These are phyloP conservation scores for Numida meleagris DNA, from an alignment of 2,113 vertebrate species.

Conservation along the genomic window DNA sequence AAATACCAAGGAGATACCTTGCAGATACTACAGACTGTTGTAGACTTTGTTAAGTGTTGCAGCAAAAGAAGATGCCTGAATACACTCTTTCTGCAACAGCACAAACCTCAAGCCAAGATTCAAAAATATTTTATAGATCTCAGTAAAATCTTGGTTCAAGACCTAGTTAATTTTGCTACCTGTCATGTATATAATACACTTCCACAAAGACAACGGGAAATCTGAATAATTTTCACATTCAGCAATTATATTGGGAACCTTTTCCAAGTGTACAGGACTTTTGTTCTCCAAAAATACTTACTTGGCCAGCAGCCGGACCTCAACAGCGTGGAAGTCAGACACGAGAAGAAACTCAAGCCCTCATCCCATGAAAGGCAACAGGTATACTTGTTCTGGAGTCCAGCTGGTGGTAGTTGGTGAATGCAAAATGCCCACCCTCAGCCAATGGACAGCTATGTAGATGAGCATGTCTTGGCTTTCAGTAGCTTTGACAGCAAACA, in stretches of 20 bases:
- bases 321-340: background rate
- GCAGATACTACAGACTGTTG: background rate
- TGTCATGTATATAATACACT: background rate
- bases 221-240: background rate
- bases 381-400: background rate
- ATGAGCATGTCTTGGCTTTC: background rate
- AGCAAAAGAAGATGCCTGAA: background rate
- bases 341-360: background rate
- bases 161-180: background rate
- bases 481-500: background rate
- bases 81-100: background rate
- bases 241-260: background rate
- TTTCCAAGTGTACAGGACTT: background rate
- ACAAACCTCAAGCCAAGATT: background rate
- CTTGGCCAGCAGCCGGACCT: background rate
- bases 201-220: background rate
- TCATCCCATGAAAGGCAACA: background rate
- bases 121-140: background rate
- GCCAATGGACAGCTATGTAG: background rate
- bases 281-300: background rate
- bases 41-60: no score
- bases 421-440: background rate
- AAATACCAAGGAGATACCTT: background rate
- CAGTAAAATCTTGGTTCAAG: background rate
- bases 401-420: background rate